Percentiles rank a stretch among this genome's conserved stretches.
These are phyloP conservation scores for Agelaius tricolor DNA, from an alignment of 2,113 vertebrate species.

Conservation along the genomic window DNA sequence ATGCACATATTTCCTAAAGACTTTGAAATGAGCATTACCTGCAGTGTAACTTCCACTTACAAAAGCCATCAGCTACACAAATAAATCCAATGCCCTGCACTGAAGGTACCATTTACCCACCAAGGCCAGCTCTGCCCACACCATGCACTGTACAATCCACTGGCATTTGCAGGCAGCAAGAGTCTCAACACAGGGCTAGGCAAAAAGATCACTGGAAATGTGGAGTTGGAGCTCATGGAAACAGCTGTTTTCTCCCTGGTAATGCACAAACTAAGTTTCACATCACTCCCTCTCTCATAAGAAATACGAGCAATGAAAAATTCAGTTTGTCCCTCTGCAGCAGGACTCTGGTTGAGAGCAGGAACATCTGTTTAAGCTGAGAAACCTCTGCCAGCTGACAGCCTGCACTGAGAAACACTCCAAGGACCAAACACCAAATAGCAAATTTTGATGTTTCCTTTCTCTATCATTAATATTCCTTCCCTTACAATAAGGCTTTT, in stretches of 20 bases:
- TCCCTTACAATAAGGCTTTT: neutral
- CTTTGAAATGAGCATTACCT: neutral
- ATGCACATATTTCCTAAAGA: neutral
- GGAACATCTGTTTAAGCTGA: slow-evolving; percentile 37
- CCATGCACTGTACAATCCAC: accelerated
- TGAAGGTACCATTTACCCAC: neutral
- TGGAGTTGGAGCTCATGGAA: neutral
- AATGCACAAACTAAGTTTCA: slow-evolving; percentile 10
- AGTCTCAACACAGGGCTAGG: neutral
- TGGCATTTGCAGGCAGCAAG: neutral
- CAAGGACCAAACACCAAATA: neutral
- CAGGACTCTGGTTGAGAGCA: neutral
- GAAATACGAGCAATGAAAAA: neutral
- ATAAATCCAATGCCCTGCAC: neutral
- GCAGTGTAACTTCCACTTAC: neutral
- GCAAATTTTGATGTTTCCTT: neutral
- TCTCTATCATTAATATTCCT: neutral
- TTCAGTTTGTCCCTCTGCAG: neutral
- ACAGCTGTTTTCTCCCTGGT: slow-evolving; percentile 50
- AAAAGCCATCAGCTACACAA: neutral
- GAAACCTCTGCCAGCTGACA: neutral
- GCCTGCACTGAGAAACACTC: neutral
- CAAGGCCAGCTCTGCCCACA: neutral
- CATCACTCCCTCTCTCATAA: neutral
- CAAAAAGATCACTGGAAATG: neutral